Evolutionary conservation across 2,113 vertebrate genomes (phyloP).

Genomic region (Sorex araneus): DNA sequence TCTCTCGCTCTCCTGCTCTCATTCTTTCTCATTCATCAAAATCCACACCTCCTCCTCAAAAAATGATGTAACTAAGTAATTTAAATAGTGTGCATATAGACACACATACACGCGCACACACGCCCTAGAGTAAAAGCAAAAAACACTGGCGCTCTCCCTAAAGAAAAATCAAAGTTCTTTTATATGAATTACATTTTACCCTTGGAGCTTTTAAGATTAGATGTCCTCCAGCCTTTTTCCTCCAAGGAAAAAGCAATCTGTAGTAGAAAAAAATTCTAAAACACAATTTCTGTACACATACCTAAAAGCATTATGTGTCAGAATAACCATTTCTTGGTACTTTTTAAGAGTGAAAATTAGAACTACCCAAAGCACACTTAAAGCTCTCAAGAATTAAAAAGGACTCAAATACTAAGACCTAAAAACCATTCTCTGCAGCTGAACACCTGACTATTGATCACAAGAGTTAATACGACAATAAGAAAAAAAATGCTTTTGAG

Average conservation of each 20-base stretch:
- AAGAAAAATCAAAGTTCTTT: slow-evolving; percentile 50
- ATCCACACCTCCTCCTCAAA: too few species aligned
- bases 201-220: slow-evolving; percentile 41
- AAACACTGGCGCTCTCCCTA: neutral
- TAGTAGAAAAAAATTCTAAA: neutral
- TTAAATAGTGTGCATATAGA: neutral
- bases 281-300: neutral
- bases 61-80: neutral
- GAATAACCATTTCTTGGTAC: slow-evolving; percentile 3
- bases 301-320: slow-evolving; percentile 19
- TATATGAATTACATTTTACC: slow-evolving; percentile 29
- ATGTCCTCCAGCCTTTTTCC: neutral
- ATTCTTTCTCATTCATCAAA: too few species aligned
- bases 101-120: neutral
- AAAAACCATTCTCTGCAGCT: neutral
- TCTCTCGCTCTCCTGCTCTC: too few species aligned
- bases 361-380: slow-evolving; percentile 1
- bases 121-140: neutral
- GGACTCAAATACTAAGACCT: neutral
- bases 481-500: slow-evolving; percentile 36
- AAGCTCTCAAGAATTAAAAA: slow-evolving; percentile 4
- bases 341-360: slow-evolving; percentile 13
- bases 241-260: slow-evolving; percentile 30
- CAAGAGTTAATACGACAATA: rapidly evolving
- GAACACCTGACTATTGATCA: neutral